Conservation (phyloP, 2,797 vertebrate genomes). For the Anguilla anguilla region DNA sequence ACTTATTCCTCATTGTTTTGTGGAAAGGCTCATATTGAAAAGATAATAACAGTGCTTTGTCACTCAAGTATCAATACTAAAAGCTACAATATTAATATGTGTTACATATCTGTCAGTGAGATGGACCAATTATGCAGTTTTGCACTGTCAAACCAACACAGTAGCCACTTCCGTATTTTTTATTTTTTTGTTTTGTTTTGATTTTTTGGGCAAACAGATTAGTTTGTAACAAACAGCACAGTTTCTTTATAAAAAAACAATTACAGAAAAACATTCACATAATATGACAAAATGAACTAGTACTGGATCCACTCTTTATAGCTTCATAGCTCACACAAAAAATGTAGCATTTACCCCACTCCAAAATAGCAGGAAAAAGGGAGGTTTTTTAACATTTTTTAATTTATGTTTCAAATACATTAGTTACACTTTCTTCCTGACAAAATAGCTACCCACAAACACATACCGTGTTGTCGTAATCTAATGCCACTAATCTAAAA, state of each 20-base stretch:
- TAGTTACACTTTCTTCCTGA: neutral
- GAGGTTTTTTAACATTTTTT: neutral
- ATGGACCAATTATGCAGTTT: constrained; percentile 22
- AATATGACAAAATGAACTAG: neutral
- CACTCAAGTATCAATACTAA: neutral
- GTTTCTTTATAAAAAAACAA: neutral
- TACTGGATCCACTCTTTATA: neutral
- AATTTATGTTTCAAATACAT: neutral
- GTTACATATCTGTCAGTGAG: constrained; percentile 5
- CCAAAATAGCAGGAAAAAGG: neutral
- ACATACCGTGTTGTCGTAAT: neutral
- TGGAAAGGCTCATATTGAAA: constrained; percentile 6
- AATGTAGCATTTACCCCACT: constrained; percentile 1
- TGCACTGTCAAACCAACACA: neutral
- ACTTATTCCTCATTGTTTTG: constrained; percentile 28
- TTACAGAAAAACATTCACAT: neutral
- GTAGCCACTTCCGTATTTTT: neutral
- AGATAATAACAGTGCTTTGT: neutral
- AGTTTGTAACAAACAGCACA: neutral
- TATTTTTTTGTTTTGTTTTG: neutral
- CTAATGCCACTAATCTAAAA: neutral
- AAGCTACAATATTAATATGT: neutral
- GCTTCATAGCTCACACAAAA: neutral
- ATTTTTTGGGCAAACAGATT: neutral
- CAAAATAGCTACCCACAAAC: neutral